Conservation (phyloP, 2,113 vertebrate genomes). For the Eptatretus burgeri region DNA sequence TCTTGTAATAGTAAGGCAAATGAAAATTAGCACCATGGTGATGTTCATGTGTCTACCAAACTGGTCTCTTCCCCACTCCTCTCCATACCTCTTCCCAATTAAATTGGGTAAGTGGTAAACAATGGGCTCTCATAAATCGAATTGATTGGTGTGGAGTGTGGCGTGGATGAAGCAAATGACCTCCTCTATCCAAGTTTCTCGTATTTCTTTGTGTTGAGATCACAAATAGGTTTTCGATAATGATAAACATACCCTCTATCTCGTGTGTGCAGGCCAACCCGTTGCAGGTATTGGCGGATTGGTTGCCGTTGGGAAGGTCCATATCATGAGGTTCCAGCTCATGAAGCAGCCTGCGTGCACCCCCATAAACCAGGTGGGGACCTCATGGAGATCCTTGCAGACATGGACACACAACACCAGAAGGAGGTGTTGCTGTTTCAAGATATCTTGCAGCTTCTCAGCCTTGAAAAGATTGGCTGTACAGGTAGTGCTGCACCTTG, state of each 20-base stretch:
- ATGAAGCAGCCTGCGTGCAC: constrained; percentile 55
- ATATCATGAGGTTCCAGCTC: constrained; percentile 57
- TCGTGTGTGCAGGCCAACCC: constrained; percentile 33
- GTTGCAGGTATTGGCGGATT: constrained; percentile 82
- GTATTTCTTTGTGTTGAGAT: too few species aligned
- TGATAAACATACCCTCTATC: not conserved
- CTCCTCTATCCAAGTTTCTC: too few species aligned
- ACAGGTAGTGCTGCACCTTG: constrained; percentile 26
- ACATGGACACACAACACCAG: constrained; percentile 70
- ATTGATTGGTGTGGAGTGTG: too few species aligned
- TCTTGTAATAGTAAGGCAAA: too few species aligned
- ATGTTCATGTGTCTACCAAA: too few species aligned
- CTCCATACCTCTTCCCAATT: too few species aligned
- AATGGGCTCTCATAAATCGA: too few species aligned
- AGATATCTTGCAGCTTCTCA: constrained; percentile 66
- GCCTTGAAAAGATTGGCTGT: constrained; percentile 87
- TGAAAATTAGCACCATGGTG: too few species aligned
- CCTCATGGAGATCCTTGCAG: constrained; percentile 74
- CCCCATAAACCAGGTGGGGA: constrained; percentile 70
- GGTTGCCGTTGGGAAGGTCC: constrained; percentile 85
- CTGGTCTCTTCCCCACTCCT: too few species aligned
- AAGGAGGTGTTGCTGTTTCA: constrained; percentile 78
- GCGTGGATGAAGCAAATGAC: too few species aligned
- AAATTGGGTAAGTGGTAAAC: too few species aligned
- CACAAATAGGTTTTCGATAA: too few species aligned